Base-by-base conservation (phyloP, 2,888 invertebrate species). In the Parasteatoda lunata region DNA sequence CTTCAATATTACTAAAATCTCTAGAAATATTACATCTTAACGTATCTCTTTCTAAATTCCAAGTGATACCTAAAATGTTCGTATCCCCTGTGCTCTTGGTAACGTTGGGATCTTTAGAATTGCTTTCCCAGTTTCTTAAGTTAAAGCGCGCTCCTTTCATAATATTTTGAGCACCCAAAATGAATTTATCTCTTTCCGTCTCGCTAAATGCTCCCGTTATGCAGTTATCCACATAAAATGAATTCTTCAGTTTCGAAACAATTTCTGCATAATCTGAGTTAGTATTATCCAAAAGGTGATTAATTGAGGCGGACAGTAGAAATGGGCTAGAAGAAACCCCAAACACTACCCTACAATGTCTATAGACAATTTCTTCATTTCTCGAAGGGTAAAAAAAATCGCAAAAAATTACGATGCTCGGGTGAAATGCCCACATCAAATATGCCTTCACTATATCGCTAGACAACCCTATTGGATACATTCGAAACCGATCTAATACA, bases 281-380 rank as follows among this genome's bases (percentile, higher is more conserved):
- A n/a, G 64, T 11, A 59, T 64, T 54, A 13, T 71, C 51, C 11
- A 77, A n/a, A 3, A 52, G 15, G 65, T 80, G 66, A 51, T 13
- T 4, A 6, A 73, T 7, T 0, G 65, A 65, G 4, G 66, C 52
- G 7, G 13, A 11, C 0, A 73, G 15, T 11, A 80, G 64, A 4
- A 65, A 66, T 45, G 80, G 49, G 47, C 3, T 65, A 3, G 65
- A 49, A 5, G 51, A n/a, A 9, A 72, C 47, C 3, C 65, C 65
- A 45, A 80, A 80, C 3, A 65, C 66, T 30, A 80, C 72, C 15
- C 80, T 80, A 15, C 72, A 80, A 45, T 72, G 72, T 49, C 66
- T 59, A 45, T 66, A 80, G 13, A 72, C 45, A n/a, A 66, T 13
- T 11, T 9, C 6, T 11, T 72, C 52, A 11, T 71, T 48, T 8